Percentiles rank a stretch among this genome's conserved stretches.
phyloP scores from a whole-genome alignment of 23 tunicate genomes.

The Oikopleura vanhoeffeni region DNA sequence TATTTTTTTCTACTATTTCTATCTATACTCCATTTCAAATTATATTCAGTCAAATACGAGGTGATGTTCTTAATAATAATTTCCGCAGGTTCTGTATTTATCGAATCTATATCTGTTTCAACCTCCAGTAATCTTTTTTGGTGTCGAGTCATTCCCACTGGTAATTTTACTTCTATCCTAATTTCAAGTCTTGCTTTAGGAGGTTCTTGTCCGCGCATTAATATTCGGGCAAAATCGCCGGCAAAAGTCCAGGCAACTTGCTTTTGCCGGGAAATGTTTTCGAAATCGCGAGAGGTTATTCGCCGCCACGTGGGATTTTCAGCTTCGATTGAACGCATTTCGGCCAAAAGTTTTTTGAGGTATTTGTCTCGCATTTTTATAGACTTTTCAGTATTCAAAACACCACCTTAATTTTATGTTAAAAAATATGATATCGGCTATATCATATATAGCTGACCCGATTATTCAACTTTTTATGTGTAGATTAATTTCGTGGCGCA shows the following conservation, averaged over 20 bases:
- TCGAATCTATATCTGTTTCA: background rate
- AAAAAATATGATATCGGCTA: no score
- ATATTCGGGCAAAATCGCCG: background rate
- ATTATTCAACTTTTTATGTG: no score
- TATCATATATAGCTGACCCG: no score
- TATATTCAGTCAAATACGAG: background rate
- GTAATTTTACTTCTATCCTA: background rate
- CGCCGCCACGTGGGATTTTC: background rate
- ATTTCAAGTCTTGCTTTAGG: background rate
- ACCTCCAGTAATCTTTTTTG: background rate
- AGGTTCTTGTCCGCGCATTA: background rate
- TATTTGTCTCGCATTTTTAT: background rate
- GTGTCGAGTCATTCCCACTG: background rate
- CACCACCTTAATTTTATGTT: no score
- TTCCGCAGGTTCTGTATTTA: background rate
- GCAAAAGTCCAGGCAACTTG: background rate
- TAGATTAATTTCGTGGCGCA: no score
- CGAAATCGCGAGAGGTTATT: background rate
- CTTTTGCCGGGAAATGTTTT: background rate
- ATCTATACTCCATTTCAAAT: background rate
- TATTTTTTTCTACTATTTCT: background rate
- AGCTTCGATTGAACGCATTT: background rate
- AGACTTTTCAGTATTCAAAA: background rate
- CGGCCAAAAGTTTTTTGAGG: background rate
- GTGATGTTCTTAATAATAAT: background rate